These are phyloP conservation scores for Trissolcus japonicus DNA, from an alignment of 2,888 invertebrate genomes.

Conservation along the genomic window DNA sequence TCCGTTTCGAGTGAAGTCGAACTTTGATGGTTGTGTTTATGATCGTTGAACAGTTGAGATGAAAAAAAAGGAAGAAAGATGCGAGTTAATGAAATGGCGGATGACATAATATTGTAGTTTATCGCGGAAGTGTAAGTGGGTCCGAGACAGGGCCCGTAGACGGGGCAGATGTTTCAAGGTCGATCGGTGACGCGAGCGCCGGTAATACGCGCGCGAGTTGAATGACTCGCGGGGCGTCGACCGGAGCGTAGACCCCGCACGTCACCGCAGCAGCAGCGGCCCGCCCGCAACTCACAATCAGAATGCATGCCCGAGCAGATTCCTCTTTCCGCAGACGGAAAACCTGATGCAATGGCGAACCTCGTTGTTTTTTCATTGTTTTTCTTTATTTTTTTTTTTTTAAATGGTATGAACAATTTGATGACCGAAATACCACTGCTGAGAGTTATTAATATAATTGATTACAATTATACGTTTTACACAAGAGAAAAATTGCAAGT, in stretches of 20 bases:
- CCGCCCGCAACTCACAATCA: constrained; percentile 38
- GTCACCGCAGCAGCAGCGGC: constrained; percentile 49
- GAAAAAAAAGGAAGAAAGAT: not conserved
- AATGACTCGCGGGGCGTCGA: constrained; percentile 75
- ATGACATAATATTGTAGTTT: constrained; percentile 41
- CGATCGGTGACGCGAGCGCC: constrained; percentile 59
- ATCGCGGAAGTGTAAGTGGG: constrained; percentile 53
- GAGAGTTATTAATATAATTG: no score
- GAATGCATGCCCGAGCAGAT: constrained; percentile 23
- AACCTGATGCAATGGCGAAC: constrained; percentile 2
- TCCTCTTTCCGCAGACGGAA: constrained; percentile 6
- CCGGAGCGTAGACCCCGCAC: constrained; percentile 61
- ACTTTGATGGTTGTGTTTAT: no score
- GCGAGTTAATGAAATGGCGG: constrained; percentile 13
- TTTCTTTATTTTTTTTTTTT: no score
- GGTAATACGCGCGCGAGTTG: constrained; percentile 66
- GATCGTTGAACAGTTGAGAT: no score
- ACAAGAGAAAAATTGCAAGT: no score
- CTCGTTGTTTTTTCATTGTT: not conserved
- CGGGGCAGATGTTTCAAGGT: constrained; percentile 63
- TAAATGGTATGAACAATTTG: no score
- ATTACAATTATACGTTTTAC: no score
- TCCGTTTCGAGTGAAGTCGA: no score
- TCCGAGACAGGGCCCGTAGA: constrained; percentile 41
- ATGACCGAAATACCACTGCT: no score